Evolutionary conservation across 2,888 invertebrate genomes (phyloP), one percentile per base, ranked within the genome.

Genomic region (Archips xylosteana): DNA sequence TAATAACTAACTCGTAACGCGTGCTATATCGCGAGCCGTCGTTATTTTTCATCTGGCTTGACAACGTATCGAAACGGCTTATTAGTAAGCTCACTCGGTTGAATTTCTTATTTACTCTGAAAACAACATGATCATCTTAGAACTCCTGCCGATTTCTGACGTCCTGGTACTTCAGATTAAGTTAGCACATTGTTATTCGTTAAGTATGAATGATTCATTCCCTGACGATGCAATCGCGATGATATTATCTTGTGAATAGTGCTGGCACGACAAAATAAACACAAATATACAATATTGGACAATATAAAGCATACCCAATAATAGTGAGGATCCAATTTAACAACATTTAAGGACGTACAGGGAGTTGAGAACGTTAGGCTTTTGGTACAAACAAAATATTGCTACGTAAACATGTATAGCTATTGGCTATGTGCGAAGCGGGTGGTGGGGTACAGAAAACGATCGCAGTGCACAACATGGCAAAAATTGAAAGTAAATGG

Each of bases 111-210:
- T 74, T 77, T 70, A 77, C 80, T 83, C 83, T 84, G 84, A 83
- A 87, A 85, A 81, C 76, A 83, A 81, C 76, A 80, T 81, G 78
- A 12, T 34, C 9, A 47, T 4, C 10, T 23, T 42, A 12, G 4
- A 45, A 15, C 42, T 12, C 23, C 12, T 62, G 23, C 15, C 80
- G 72, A 76, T 76, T 72, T 72, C 76, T 77, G 75, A 63, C 39
- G 9, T 47, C 23, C 67, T 68, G 67, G 13, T 59, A 59, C 54
- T 36, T 51, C 32, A 70, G 73, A 77, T 15, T 32, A 8, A 78
- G 83, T 88, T 86, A 87, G 85, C 82, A 85, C 81, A 81, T 77
- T 80, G 80, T 85, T 85, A 85, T 78, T 78, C 63, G 49, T 76
- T 32, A 68, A 54, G 15, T 54, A 61, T 60, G 49, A 61, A 15